Conservation (phyloP, 2,797 vertebrate genomes). For the Pogonophryne albipinna region DNA sequence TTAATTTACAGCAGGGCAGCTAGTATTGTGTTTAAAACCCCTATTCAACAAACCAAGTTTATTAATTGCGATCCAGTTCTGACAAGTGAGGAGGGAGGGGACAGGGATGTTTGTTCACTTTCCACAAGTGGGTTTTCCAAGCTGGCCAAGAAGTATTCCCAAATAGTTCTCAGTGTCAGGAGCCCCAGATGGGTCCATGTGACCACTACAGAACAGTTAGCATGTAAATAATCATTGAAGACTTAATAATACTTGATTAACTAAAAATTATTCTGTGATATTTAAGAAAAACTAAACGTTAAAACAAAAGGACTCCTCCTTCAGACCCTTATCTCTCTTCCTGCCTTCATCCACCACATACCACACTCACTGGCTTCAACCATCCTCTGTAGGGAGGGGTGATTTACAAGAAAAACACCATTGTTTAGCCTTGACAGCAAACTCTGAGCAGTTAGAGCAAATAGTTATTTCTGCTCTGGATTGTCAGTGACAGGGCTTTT, state of each 20-base stretch:
- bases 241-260: slow-evolving; percentile 15
- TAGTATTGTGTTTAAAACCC: slow-evolving; percentile 35
- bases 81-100: slow-evolving; percentile 23
- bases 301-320: slow-evolving; percentile 28
- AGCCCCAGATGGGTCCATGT: slow-evolving; percentile 32
- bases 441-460: slow-evolving; percentile 27
- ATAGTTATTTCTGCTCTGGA: slow-evolving; percentile 50
- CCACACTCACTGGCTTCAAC: slow-evolving; percentile 22
- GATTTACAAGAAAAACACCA: slow-evolving; percentile 70
- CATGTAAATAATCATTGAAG: slow-evolving; percentile 15
- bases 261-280: slow-evolving; percentile 29
- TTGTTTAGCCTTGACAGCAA: slow-evolving; percentile 61
- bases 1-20: slow-evolving; percentile 65
- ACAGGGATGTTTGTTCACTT: slow-evolving; percentile 43
- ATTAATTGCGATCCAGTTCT: slow-evolving; percentile 20
- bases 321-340: slow-evolving; percentile 53
- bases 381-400: slow-evolving; percentile 21
- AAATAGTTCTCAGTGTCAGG: slow-evolving; percentile 45
- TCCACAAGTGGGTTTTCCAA: slow-evolving; percentile 63
- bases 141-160: slow-evolving; percentile 49
- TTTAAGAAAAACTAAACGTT: slow-evolving; percentile 18
- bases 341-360: slow-evolving; percentile 41
- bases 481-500: slow-evolving; percentile 45
- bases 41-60: slow-evolving; percentile 33
- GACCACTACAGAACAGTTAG: slow-evolving; percentile 38